These are phyloP conservation scores for Gobionotothen gibberifrons DNA, from an alignment of 2,797 vertebrate genomes.

Conservation along the genomic window DNA sequence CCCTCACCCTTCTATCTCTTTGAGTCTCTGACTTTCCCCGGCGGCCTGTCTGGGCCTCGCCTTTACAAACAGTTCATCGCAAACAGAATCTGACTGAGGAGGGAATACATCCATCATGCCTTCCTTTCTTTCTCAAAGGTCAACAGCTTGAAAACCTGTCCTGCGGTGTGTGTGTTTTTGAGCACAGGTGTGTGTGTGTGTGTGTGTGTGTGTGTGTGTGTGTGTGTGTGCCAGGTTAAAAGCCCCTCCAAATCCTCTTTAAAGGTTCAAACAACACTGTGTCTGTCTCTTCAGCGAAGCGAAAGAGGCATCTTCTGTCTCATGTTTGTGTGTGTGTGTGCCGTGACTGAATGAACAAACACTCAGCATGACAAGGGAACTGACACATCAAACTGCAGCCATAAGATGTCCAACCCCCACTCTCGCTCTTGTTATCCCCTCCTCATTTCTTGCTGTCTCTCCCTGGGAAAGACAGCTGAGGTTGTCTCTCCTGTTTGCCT, in stretches of 20 bases:
- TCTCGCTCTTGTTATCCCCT: slow-evolving; percentile 49
- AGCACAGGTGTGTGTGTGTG: neutral
- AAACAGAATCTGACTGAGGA: slow-evolving; percentile 48
- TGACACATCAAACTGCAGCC: slow-evolving; percentile 62
- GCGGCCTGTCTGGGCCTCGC: slow-evolving; percentile 3
- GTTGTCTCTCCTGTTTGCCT: slow-evolving; percentile 50
- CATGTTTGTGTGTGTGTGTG: slow-evolving; percentile 1
- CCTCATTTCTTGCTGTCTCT: slow-evolving; percentile 41
- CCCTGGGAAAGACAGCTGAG: slow-evolving; percentile 46
- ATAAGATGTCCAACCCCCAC: slow-evolving; percentile 42
- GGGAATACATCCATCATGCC: slow-evolving; percentile 56
- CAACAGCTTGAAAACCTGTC: slow-evolving; percentile 51
- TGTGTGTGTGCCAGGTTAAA: slow-evolving; percentile 46
- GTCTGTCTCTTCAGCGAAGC: slow-evolving; percentile 46
- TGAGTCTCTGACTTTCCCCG: slow-evolving; percentile 16
- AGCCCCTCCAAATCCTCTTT: slow-evolving; percentile 42
- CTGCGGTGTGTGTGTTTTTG: slow-evolving; percentile 32
- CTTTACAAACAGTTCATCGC: slow-evolving; percentile 41
- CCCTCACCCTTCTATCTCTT: neutral
- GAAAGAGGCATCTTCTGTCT: slow-evolving; percentile 51
- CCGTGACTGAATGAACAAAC: slow-evolving; percentile 65
- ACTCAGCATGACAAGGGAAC: slow-evolving; percentile 63
- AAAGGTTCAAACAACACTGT: slow-evolving; percentile 57
- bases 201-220: slow-evolving; percentile 1
- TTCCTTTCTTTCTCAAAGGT: slow-evolving; percentile 56